Evolutionary conservation across 2,888 invertebrate species (phyloP).

Genomic region (Ypsolopha scabrella): DNA sequence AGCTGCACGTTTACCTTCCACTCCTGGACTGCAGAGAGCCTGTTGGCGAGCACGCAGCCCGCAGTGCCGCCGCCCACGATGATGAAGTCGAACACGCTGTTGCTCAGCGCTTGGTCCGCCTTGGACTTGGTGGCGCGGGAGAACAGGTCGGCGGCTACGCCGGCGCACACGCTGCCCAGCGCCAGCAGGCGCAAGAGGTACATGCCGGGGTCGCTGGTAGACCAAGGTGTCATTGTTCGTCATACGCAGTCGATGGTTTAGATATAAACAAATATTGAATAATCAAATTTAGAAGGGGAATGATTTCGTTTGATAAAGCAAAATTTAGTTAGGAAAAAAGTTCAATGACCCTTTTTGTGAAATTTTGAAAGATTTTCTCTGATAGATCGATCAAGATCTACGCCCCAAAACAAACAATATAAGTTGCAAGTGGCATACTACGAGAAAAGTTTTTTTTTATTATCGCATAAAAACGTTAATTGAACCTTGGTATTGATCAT

Average conservation of each 20-base stretch:
- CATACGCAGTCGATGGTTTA: not conserved
- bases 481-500: too few relatives aligned
- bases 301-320: not conserved
- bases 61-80: conserved; percentile 60
- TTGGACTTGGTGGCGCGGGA: conserved; percentile 48
- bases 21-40: conserved; percentile 48
- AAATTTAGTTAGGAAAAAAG: not conserved
- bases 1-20: conserved; percentile 48
- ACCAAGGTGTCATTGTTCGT: too few relatives aligned
- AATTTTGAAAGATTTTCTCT: too few relatives aligned
- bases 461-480: too few relatives aligned
- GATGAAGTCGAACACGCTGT: conserved; percentile 62
- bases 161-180: conserved; percentile 10
- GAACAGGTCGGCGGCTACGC: conserved; percentile 35
- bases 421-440: too few relatives aligned
- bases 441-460: too few relatives aligned
- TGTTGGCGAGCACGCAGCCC: conserved; percentile 56
- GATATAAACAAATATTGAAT: not conserved
- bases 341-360: too few relatives aligned
- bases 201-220: conserved; percentile 2
- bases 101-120: conserved; percentile 41
- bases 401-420: too few relatives aligned
- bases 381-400: too few relatives aligned
- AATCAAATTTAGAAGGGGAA: not conserved
- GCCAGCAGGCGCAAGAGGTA: conserved; percentile 7